Evolutionary conservation across 2,888 invertebrate species (phyloP).

Genomic region (Megastigmus dorsalis): DNA sequence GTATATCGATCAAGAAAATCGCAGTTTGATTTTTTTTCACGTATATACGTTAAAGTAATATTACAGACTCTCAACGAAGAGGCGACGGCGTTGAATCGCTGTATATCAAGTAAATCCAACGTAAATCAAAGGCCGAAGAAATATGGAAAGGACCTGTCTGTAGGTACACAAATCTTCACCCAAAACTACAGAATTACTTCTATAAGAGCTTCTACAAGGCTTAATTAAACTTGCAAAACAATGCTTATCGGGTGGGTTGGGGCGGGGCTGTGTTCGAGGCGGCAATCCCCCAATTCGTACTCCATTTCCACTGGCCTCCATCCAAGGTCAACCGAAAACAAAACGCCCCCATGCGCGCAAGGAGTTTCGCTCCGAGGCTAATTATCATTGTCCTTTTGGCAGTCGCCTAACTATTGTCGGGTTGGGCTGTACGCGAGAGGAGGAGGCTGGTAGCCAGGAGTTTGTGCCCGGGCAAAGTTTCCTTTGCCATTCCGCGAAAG

Average conservation of each 20-base stretch:
- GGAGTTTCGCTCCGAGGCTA: conserved; percentile 28
- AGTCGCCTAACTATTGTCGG: conserved; percentile 37
- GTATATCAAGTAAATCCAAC: too few relatives aligned
- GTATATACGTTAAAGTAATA: too few relatives aligned
- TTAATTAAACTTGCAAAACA: conserved; percentile 52
- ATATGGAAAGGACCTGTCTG: background rate
- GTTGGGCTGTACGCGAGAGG: too few relatives aligned
- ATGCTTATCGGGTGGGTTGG: conserved; percentile 31
- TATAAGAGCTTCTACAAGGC: conserved; percentile 22
- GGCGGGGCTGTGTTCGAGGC: background rate
- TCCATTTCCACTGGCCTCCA: conserved; percentile 29
- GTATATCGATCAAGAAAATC: too few relatives aligned
- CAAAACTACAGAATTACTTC: conserved; percentile 16
- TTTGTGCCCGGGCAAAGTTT: conserved; percentile 7
- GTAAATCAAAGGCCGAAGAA: conserved; percentile 4
- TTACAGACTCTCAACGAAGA: too few relatives aligned
- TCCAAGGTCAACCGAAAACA: conserved; percentile 50
- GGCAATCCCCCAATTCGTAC: conserved; percentile 1
- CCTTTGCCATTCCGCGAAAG: conserved; percentile 23
- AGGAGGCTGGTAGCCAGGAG: background rate
- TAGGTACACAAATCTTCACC: background rate
- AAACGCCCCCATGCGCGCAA: conserved; percentile 36
- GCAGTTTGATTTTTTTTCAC: too few relatives aligned
- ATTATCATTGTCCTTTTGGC: conserved; percentile 51
- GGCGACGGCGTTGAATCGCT: too few relatives aligned